These are phyloP conservation scores for Bolborhynchus lineola DNA, from an alignment of 2,113 vertebrate species.

Conservation along the genomic window DNA sequence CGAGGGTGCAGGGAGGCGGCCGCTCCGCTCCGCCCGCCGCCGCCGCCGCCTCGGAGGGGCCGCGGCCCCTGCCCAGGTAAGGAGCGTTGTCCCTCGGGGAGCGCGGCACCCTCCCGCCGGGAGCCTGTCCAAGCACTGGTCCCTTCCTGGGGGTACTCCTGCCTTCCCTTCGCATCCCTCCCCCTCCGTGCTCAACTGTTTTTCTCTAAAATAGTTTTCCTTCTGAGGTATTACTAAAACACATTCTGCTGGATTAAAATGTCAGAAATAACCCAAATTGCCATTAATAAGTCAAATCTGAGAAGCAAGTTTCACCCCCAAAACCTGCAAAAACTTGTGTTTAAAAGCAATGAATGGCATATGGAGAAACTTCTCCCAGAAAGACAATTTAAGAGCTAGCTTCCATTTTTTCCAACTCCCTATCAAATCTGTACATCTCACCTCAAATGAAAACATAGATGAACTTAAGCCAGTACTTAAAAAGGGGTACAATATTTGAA, in stretches of 20 bases:
- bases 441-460: not conserved
- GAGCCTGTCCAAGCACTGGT: not conserved
- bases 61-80: conserved; percentile 14
- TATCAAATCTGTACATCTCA: not conserved
- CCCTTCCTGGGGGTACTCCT: not conserved
- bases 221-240: not conserved
- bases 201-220: not conserved
- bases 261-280: not conserved
- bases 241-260: not conserved
- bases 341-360: not conserved
- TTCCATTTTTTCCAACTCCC: not conserved
- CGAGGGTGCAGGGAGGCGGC: not conserved
- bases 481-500: not conserved
- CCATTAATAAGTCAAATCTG: not conserved
- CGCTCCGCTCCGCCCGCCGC: not conserved
- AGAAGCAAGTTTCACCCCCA: not conserved
- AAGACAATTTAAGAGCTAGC: not conserved
- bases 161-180: not conserved
- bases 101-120: not conserved
- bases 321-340: not conserved
- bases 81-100: not conserved
- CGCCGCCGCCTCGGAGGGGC: not conserved
- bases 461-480: not conserved
- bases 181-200: rapidly evolving
- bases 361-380: not conserved